Evolutionary conservation across 1,140 invertebrate genomes (phyloP), one percentile per base, ranked within the genome.

Genomic region (Heliconius nattereri): DNA sequence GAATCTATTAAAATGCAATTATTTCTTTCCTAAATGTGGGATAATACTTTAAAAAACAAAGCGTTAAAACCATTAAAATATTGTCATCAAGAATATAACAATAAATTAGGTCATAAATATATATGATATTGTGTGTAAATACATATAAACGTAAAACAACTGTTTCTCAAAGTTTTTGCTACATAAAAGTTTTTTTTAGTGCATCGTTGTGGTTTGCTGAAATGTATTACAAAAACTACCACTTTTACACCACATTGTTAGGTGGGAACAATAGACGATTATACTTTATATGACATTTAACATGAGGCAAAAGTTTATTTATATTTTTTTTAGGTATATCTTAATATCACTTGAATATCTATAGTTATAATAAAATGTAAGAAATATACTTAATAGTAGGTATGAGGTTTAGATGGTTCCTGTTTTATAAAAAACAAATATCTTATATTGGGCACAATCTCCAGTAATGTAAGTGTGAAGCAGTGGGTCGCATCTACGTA

Each of bases 231-330:
- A 66, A n/a, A 29, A 66, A 66, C 23, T 66, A 26, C 23, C 16
- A 29, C 60, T 66, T 66, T 66, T 66, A 66, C 23, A 66, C 60
- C 7, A 26, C 23, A 66, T 66, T 66, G 60, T 66, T 26, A 66
- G 60, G 26, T 66, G 23, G 23, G 29, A 66, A 66, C 60, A 66
- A 66, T 66, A 66, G 60, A 66, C 26, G 60, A 66, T 66, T 66
- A 66, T 66, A 26, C 23, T 26, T 66, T 66, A 23, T 66, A 66
- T 26, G 60, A 26, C 29, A 66, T 66, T 66, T n/a, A 60, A 60
- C 7, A 26, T 3, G 57, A 60, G 57, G n/a, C n/a, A n/a, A 60
- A 23, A 45, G n/a, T 60, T 23, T 60, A 26, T 60, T 8, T 60
- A 23, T 57, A 9, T 54, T 20, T 54, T 54, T 54, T 54, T 8